Evolutionary conservation across 2,888 invertebrate genomes (phyloP), one percentile per base, ranked within the genome.

Genomic region (Sipha maydis): DNA sequence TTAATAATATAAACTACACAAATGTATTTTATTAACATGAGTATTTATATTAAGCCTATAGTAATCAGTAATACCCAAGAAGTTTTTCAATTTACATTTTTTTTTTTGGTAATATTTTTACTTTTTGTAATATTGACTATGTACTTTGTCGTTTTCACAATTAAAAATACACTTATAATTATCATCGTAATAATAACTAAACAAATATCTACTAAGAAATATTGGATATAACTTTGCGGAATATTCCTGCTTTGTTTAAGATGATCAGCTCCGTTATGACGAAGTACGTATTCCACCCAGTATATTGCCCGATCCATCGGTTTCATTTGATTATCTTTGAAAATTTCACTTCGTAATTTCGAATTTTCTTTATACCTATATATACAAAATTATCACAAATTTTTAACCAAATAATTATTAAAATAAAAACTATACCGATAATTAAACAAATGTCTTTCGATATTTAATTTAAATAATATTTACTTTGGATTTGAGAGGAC

Each of bases 261-360:
- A 41, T 89, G 83, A 38, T 21, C 38, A 21, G 89, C 78, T 2
- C 89, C 89, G 2, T 83, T 78, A 28, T 89, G 82, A 17, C 85
- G 76, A 67, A 89, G n/a, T 19, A 89, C 89, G n/a, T 89, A 89
- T 69, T 89, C 89, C 7, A 89, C 38, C 89, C 89, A 89, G 34
- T 89, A 89, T 0, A 85, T 25, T 0, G 89, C 89, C 19, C 82
- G 85, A 21, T 89, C 82, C 25, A 89, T 61, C 19, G 89, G 89
- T 67, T 67, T 85, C 71, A 69, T 85, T 7, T 82, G 38, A 25
- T 41, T 56, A 31, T 89, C 85, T 61, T 75, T 89, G 67, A 84
- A 89, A 82, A 89, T 56, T 48, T 82, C 41, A 28, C 85, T 73
- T 71, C 85, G 77, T 38, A 77, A 34, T 56, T 75, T 85, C 1